Conservation (phyloP, 2,888 invertebrate species). For the Sinohyriopsis cumingii region DNA sequence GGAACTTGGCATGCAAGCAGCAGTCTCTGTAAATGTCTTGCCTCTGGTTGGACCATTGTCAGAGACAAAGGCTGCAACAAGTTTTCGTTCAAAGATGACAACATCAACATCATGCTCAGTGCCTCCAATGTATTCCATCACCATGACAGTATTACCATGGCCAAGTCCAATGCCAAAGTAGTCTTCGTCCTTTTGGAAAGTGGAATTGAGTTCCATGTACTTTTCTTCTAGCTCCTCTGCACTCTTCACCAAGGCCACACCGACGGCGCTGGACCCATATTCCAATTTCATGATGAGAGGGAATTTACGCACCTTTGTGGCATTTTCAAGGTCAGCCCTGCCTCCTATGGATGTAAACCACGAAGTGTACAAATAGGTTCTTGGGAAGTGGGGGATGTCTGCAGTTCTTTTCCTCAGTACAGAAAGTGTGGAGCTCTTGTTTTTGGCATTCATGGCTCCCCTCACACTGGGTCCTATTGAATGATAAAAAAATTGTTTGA, state of each 20-base stretch:
- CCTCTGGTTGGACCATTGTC: constrained; percentile 53
- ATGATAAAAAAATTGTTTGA: too few relatives aligned
- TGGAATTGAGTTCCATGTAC: constrained; percentile 23
- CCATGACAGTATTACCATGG: constrained; percentile 39
- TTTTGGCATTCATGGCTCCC: constrained; percentile 44
- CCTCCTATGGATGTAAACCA: constrained; percentile 21
- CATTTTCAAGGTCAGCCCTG: constrained; percentile 21
- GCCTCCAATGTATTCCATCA: constrained; percentile 44
- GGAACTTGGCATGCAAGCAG: constrained; percentile 44
- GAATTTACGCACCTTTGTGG: constrained; percentile 7
- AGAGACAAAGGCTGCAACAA: constrained; percentile 50
- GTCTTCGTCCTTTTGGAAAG: constrained; percentile 31
- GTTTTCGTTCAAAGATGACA: constrained; percentile 41
- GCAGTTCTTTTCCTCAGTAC: constrained; percentile 20
- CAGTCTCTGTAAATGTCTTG: constrained; percentile 43
- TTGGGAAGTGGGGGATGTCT: constrained; percentile 48
- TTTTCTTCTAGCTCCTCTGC: constrained; percentile 26
- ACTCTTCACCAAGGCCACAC: constrained; percentile 40
- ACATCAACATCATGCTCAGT: constrained; percentile 57
- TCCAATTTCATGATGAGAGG: constrained; percentile 53
- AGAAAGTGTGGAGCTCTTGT: constrained; percentile 42
- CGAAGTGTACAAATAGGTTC: constrained; percentile 40
- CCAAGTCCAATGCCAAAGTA: constrained; percentile 50
- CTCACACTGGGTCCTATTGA: constrained; percentile 23
- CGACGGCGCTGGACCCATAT: constrained; percentile 55